Percentiles rank a stretch among this genome's conserved stretches.
Conservation (phyloP, 2,888 invertebrate species). For the Rhyacophila evoluta region DNA sequence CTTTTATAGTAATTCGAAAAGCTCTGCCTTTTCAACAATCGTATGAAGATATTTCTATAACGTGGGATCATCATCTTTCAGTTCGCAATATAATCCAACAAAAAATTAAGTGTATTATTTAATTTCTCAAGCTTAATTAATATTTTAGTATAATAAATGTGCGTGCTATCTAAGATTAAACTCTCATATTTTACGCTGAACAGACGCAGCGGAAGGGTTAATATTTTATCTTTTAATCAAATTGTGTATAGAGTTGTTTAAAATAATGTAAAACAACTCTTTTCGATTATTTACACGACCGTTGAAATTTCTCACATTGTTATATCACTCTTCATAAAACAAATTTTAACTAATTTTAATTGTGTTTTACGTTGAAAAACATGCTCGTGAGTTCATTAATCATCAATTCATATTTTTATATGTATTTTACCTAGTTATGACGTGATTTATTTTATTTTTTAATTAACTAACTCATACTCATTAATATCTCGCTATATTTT, state of each 20-base stretch:
- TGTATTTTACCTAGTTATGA: neutral
- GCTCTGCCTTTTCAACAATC: no score
- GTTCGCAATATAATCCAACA: no score
- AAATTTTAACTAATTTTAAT: neutral
- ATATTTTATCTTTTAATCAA: conserved; percentile 22
- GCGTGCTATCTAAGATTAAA: no score
- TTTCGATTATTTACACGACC: conserved; percentile 13
- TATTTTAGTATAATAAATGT: no score
- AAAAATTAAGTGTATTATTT: no score
- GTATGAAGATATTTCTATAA: no score
- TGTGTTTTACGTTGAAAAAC: neutral
- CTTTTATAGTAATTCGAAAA: no score
- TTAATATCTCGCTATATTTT: no score
- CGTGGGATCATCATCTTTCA: no score
- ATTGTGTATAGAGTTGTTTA: neutral
- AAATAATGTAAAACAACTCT: conserved; percentile 19
- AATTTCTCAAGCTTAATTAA: no score
- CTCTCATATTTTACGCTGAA: no score
- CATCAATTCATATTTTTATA: neutral
- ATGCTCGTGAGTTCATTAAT: neutral
- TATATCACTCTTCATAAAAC: neutral
- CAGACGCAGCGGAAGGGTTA: neutral
- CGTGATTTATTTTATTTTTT: neutral
- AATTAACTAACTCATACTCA: neutral
- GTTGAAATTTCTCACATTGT: neutral